These are phyloP conservation scores for Muscicapa adusta DNA, from an alignment of 2,113 vertebrate genomes.

Conservation along the genomic window DNA sequence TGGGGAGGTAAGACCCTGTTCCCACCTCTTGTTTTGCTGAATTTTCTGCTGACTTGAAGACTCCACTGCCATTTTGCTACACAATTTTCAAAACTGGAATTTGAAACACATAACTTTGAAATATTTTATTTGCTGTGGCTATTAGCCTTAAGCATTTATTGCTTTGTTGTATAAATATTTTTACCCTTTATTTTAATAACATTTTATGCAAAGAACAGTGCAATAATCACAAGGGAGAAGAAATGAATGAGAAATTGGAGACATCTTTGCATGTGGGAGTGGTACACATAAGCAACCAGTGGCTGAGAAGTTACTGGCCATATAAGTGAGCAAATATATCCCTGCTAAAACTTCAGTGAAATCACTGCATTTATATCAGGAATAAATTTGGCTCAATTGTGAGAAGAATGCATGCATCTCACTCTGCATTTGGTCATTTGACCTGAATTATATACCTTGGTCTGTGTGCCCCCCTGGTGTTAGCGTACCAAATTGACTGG, in stretches of 20 bases:
- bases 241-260: background rate
- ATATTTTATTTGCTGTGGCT: background rate
- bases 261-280: background rate
- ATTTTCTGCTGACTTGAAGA: background rate
- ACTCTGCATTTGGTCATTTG: conserved; percentile 32
- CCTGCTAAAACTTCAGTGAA: background rate
- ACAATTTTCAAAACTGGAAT: background rate
- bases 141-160: background rate
- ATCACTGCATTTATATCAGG: background rate
- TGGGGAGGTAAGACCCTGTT: background rate
- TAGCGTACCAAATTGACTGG: background rate
- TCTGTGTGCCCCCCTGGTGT: background rate
- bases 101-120: background rate
- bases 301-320: background rate
- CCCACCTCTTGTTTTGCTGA: background rate
- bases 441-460: background rate
- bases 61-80: background rate
- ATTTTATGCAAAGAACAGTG: background rate
- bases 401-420: background rate
- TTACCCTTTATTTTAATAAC: background rate
- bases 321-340: background rate
- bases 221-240: background rate
- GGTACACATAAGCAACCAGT: background rate
- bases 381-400: background rate
- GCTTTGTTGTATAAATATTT: background rate